A percentile compares a stretch with the other conserved stretches of the same genome.
Conservation (phyloP, 2,888 invertebrate genomes). For the Cephus rjabovi region DNA sequence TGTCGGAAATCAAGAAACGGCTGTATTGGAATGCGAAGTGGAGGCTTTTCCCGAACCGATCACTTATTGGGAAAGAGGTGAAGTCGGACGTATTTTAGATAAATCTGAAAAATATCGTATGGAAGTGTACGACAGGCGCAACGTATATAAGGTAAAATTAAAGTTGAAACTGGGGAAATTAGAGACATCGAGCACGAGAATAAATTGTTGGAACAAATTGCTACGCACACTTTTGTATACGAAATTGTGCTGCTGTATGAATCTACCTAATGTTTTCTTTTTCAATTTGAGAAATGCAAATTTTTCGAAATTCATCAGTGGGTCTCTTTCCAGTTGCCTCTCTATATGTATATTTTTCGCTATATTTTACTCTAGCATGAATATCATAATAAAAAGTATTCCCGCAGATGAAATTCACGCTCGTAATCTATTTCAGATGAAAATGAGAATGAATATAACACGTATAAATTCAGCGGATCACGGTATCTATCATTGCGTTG, state of each 20-base stretch:
- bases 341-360: neutral
- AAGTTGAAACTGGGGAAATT: neutral
- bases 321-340: neutral
- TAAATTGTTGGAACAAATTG: conserved; percentile 4
- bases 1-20: conserved; percentile 77
- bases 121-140: conserved; percentile 69
- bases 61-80: conserved; percentile 84
- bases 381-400: neutral
- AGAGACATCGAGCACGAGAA: conserved; percentile 5
- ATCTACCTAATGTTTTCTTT: neutral
- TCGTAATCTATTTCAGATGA: conserved; percentile 69
- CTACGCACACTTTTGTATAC: neutral
- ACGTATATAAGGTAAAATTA: conserved; percentile 66
- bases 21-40: conserved; percentile 83
- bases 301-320: conserved; percentile 29
- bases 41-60: conserved; percentile 91
- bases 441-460: conserved; percentile 83
- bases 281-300: neutral
- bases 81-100: conserved; percentile 81
- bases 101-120: conserved; percentile 74
- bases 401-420: neutral
- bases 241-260: neutral
- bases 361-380: neutral
- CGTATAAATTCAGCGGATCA: conserved; percentile 77
- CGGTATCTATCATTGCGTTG: conserved; percentile 84